Percentiles rank a stretch among this genome's conserved stretches.
Evolutionary conservation across 1,140 invertebrate species (phyloP).

Genomic region (Brachionus sp.): DNA sequence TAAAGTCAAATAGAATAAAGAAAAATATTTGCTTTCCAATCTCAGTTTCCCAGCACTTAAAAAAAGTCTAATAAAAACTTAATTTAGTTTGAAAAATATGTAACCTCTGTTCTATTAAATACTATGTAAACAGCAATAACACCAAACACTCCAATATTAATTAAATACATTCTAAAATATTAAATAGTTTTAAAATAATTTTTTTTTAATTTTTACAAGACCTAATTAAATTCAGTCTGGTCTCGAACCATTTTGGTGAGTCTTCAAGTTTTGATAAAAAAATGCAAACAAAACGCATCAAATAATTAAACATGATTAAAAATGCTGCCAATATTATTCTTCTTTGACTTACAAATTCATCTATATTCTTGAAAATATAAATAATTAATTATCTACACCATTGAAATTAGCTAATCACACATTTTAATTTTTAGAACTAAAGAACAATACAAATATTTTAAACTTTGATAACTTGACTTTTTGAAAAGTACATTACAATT

Average conservation of each 20-base stretch:
- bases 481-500: too few relatives aligned
- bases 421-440: background rate
- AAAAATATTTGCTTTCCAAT: background rate
- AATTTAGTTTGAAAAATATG: background rate
- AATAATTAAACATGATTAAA: background rate
- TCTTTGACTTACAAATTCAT: background rate
- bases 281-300: background rate
- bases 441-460: background rate
- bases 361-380: background rate
- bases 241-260: background rate
- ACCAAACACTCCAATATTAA: background rate
- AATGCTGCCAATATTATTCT: background rate
- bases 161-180: background rate
- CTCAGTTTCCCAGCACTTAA: slow-evolving; percentile 9
- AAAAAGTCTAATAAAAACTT: background rate
- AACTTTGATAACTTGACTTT: too few relatives aligned
- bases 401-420: too few relatives aligned
- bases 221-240: background rate
- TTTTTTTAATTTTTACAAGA: background rate
- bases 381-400: too few relatives aligned
- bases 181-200: background rate
- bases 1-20: slow-evolving; percentile 5
- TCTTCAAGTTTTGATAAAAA: background rate
- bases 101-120: background rate
- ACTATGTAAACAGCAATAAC: background rate